These are phyloP conservation scores for Haliclona indistincta DNA, from an alignment of 37 sponge, comb jelly and placozoan genomes.

Conservation along the genomic window DNA sequence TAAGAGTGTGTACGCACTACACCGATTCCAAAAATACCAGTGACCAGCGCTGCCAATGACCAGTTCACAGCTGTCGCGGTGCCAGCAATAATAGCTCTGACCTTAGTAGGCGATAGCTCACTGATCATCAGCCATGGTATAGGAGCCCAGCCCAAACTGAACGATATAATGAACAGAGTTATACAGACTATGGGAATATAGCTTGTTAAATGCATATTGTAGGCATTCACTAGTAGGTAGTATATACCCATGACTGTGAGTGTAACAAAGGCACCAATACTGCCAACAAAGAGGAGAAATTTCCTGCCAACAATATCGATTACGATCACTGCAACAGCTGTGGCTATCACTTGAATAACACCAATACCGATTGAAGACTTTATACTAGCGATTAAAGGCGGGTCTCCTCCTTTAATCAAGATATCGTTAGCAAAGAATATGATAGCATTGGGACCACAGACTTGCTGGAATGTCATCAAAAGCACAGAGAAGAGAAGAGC, in stretches of 20 bases:
- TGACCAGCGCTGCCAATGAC: neutral
- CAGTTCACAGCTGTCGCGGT: constrained; percentile 30
- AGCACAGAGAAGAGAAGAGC: constrained; percentile 32
- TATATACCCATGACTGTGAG: constrained; percentile 22
- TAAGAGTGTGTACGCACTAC: neutral
- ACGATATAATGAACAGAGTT: constrained; percentile 18
- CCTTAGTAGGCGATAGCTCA: constrained; percentile 39
- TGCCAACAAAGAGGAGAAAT: constrained; percentile 41
- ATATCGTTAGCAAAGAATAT: constrained; percentile 35
- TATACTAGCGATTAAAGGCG: neutral
- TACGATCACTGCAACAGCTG: constrained; percentile 35
- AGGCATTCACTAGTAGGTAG: constrained; percentile 1
- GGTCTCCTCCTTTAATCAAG: neutral
- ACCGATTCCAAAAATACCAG: neutral
- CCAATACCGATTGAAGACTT: constrained; percentile 25
- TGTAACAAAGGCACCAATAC: constrained; percentile 23
- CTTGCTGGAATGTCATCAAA: constrained; percentile 72
- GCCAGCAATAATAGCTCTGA: constrained; percentile 20
- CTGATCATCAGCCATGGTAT: constrained; percentile 46
- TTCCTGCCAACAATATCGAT: constrained; percentile 61
- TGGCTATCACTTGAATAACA: constrained; percentile 44
- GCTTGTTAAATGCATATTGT: neutral
- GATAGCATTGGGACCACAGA: constrained; percentile 62
- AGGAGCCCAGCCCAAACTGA: constrained; percentile 60
- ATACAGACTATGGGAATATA: constrained; percentile 26